Conservation (phyloP, 1,140 invertebrate species). For the Ruditapes philippinarum region DNA sequence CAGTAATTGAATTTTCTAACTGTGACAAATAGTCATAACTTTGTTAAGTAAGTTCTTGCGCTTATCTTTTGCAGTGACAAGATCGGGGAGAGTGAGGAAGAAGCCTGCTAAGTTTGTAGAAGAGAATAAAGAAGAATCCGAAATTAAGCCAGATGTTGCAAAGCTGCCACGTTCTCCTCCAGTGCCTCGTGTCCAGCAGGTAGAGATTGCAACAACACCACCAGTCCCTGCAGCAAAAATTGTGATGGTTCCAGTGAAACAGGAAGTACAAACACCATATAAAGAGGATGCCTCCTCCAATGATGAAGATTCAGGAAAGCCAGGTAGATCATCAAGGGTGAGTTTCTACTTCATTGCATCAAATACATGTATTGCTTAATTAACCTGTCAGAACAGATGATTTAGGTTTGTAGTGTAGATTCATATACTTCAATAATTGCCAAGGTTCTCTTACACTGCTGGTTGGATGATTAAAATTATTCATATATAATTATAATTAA, state of each 20-base stretch:
- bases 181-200: neutral
- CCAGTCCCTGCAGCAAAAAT: neutral
- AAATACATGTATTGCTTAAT: too few relatives aligned
- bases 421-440: too few relatives aligned
- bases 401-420: too few relatives aligned
- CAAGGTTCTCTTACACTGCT: too few relatives aligned
- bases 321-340: conserved; percentile 29
- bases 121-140: conserved; percentile 40
- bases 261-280: conserved; percentile 17
- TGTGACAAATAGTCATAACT: too few relatives aligned
- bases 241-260: neutral
- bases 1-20: too few relatives aligned
- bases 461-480: too few relatives aligned
- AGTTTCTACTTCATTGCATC: neutral
- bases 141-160: conserved; percentile 51
- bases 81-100: conserved; percentile 74
- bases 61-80: too few relatives aligned
- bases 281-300: conserved; percentile 5
- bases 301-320: conserved; percentile 55
- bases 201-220: neutral
- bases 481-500: too few relatives aligned
- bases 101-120: conserved; percentile 74
- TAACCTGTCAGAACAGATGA: too few relatives aligned
- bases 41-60: too few relatives aligned
- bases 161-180: conserved; percentile 33